Conservation (phyloP, 1,140 invertebrate genomes). For the Plectus sambesii region DNA sequence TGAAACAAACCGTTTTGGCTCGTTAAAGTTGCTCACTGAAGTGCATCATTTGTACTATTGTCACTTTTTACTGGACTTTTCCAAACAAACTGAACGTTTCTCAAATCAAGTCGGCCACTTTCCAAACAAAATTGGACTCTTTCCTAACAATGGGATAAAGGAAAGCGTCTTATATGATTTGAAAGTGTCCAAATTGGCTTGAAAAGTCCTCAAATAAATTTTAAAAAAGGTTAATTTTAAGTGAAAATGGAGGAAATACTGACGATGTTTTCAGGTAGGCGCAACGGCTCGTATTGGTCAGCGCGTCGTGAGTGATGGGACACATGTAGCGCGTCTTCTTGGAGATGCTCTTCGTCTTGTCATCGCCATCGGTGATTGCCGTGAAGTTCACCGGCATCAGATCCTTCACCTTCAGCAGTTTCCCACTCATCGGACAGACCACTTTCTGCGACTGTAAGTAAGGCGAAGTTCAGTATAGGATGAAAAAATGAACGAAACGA, state of each 20-base stretch:
- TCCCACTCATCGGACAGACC: conserved; percentile 82
- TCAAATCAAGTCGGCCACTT: too few species aligned
- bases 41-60: too few species aligned
- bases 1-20: conserved; percentile 49
- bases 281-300: conserved; percentile 84
- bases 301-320: conserved; percentile 85
- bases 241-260: too few species aligned
- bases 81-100: too few species aligned
- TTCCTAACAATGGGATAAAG: too few species aligned
- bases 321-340: conserved; percentile 81
- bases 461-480: conserved; percentile 2
- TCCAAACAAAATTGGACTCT: too few species aligned
- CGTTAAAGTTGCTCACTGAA: too few species aligned
- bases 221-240: too few species aligned
- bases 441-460: conserved; percentile 50
- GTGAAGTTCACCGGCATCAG: conserved; percentile 87
- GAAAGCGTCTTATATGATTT: too few species aligned
- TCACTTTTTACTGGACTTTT: too few species aligned
- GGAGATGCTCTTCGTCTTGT: conserved; percentile 7
- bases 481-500: not conserved
- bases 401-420: conserved; percentile 78
- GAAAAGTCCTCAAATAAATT: too few species aligned
- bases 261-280: conserved; percentile 79
- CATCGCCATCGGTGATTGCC: conserved; percentile 57
- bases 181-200: too few species aligned